phyloP scores from a whole-genome alignment of 2,797 vertebrate species.

The Alfaro cultratus region DNA sequence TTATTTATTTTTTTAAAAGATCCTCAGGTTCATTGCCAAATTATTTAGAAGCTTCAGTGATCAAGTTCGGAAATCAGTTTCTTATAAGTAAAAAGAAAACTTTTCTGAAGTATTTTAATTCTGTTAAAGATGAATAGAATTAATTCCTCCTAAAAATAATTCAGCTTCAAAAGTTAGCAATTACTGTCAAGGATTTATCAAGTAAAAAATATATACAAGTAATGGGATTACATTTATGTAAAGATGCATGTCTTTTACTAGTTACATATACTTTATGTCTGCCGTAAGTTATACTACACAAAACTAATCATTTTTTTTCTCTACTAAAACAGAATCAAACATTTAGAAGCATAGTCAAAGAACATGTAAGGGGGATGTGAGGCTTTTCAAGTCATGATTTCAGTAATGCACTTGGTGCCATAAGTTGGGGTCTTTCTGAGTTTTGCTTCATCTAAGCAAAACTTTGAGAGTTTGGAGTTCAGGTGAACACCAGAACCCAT shows the following conservation, averaged over 20 bases:
- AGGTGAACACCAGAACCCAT: not conserved
- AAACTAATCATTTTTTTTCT: not conserved
- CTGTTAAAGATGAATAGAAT: not conserved
- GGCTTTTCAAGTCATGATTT: not conserved
- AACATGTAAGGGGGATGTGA: not conserved
- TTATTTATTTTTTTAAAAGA: conserved; percentile 16
- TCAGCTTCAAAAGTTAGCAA: not conserved
- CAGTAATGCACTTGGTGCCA: not conserved
- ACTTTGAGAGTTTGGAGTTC: not conserved
- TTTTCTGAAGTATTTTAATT: conserved; percentile 15
- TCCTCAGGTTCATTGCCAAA: conserved; percentile 14
- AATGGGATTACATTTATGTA: not conserved
- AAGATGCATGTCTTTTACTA: not conserved
- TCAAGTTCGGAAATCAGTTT: conserved; percentile 24
- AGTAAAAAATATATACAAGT: not conserved
- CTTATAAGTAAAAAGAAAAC: conserved; percentile 11
- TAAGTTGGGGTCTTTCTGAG: not conserved
- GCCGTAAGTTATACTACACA: not conserved
- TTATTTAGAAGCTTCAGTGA: conserved; percentile 15
- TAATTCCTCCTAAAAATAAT: not conserved
- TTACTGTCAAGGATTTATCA: not conserved
- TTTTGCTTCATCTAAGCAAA: not conserved
- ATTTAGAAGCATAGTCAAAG: not conserved
- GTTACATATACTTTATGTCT: no score
- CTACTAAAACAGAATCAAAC: not conserved